Percentiles rank a stretch among this genome's conserved stretches.
These are phyloP conservation scores for Cyclina sinensis DNA, from an alignment of 1,140 invertebrate species.

Conservation along the genomic window DNA sequence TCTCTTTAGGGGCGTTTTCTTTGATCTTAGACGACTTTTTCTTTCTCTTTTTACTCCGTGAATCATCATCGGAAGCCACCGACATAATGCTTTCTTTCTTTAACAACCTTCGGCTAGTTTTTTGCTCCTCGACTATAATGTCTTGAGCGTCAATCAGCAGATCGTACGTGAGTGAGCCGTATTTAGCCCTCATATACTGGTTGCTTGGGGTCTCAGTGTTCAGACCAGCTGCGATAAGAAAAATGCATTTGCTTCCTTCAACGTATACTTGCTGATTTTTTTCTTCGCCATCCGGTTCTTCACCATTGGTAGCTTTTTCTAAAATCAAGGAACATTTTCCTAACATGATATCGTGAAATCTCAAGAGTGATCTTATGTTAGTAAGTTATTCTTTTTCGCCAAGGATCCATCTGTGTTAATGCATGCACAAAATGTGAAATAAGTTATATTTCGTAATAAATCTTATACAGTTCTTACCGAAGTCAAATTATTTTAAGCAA, in stretches of 20 bases:
- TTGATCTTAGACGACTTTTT: conserved; percentile 39
- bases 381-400: no score
- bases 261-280: neutral
- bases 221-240: conserved; percentile 50
- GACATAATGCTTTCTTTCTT: conserved; percentile 16
- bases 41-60: neutral
- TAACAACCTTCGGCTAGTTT: conserved; percentile 13
- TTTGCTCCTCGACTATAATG: conserved; percentile 45
- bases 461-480: no score
- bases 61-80: neutral
- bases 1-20: neutral
- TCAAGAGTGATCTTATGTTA: no score
- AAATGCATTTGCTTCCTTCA: conserved; percentile 23
- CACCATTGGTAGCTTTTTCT: neutral
- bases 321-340: neutral
- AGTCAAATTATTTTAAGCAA: no score
- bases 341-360: no score
- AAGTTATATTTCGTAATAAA: no score
- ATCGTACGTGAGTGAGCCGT: conserved; percentile 45
- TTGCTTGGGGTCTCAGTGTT: conserved; percentile 38
- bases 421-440: no score
- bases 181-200: conserved; percentile 15
- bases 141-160: conserved; percentile 51
- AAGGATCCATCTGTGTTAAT: no score
- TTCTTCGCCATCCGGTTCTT: neutral